A percentile compares a stretch with the other conserved stretches of the same genome.
These are phyloP conservation scores for Varanus komodoensis DNA, from an alignment of 2,113 vertebrate species.

Conservation along the genomic window DNA sequence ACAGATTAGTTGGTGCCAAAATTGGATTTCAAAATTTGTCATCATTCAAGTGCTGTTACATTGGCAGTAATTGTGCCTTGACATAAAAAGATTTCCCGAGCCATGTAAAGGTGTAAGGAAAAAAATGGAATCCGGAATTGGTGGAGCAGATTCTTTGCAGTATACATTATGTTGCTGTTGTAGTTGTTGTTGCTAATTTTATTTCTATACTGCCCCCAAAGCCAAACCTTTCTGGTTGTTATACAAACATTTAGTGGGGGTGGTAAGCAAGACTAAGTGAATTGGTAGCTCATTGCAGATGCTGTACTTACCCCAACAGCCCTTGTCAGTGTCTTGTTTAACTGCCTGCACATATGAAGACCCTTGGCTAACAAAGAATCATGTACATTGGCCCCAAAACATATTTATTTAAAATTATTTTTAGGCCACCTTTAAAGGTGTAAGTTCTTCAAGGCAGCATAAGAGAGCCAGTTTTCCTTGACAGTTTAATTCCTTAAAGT, in stretches of 20 bases:
- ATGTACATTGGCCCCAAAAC: too few relatives aligned
- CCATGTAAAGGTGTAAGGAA: neutral
- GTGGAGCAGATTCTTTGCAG: neutral
- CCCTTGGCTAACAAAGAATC: neutral
- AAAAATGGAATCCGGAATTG: neutral
- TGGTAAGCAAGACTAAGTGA: neutral
- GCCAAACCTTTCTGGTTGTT: too few relatives aligned
- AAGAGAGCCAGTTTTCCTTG: neutral
- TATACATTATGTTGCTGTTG: neutral
- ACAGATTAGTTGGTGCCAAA: slow-evolving; percentile 5
- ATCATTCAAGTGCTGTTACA: neutral
- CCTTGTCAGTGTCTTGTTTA: neutral
- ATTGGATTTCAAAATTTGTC: slow-evolving; percentile 22
- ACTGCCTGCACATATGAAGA: neutral
- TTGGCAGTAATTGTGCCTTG: slow-evolving; percentile 1
- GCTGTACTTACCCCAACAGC: neutral
- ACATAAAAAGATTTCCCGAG: slow-evolving; percentile 13
- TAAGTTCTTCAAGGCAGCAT: too few relatives aligned
- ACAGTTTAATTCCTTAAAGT: neutral
- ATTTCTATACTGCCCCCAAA: too few relatives aligned
- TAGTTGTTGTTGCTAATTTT: too few relatives aligned
- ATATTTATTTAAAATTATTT: too few relatives aligned
- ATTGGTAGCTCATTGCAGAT: neutral
- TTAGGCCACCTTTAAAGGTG: too few relatives aligned
- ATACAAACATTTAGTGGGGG: neutral